Evolutionary conservation across 2,797 vertebrate species (phyloP), one percentile per base, ranked within the genome.

Genomic region (Liasis olivaceus): DNA sequence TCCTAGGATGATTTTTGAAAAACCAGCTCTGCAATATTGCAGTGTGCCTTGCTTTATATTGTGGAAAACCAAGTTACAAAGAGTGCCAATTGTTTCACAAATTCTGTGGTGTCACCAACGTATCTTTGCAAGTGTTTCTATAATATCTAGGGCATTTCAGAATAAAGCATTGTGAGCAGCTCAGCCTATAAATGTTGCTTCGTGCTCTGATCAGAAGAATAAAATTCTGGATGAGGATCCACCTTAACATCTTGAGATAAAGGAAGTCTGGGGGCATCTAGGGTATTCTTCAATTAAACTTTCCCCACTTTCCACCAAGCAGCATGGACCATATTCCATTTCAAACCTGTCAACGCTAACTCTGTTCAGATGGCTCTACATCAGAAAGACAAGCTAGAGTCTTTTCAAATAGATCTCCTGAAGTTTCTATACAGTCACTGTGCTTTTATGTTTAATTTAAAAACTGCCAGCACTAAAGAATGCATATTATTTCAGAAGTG

Each of bases 391-490:
- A 93, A 26, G n/a, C 6, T 0, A 36, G 26, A 60, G n/a, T 0
- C 0, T 5, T 87, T 69, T 56, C 0, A 47, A 88, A 54, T 14
- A 17, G 26, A n/a, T 28, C 64, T 31, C 62, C 36, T n/a, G 2
- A 60, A 63, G 20, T 60, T 87, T 9, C 36, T 72, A 58, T 84
- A 20, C 12, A 62, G 31, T 2, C n/a, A 26, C 0, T 28, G 2
- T 0, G 1, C 36, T 87, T 59, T 89, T 56, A 24, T 88, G 26
- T 88, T 91, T 89, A 24, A 2, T 81, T 69, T 62, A 54, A 28
- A 7, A n/a, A 14, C 42, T 2, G 7, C 0, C 51, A 0, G 2
- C 91, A 66, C 2, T 36, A 36, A 59, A 47, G 4, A 0, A n/a
- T 81, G 28, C 36, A 24, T 81, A 56, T 54, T 4, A 36, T 86